Conservation (phyloP, 2,113 vertebrate species). For the Merops nubicus region DNA sequence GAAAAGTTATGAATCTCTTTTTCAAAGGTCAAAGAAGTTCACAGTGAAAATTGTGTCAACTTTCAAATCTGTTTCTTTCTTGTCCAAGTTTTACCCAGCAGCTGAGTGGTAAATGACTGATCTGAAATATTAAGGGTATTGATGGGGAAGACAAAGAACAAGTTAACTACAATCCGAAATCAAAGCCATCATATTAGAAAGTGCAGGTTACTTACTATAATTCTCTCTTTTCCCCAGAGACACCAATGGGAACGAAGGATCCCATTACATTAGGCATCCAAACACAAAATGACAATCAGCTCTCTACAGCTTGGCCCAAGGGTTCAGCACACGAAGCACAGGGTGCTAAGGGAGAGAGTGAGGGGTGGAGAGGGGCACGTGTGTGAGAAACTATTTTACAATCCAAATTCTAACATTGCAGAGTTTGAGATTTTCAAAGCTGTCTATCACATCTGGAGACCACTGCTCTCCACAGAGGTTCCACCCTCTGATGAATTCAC, state of each 20-base stretch:
- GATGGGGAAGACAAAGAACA: slow-evolving; percentile 1
- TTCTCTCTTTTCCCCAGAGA: not conserved
- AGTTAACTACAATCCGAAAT: not conserved
- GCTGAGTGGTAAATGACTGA: not conserved
- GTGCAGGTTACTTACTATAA: not conserved
- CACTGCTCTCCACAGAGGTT: not conserved
- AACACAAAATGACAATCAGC: not conserved
- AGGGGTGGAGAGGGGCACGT: not conserved
- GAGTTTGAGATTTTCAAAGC: slow-evolving; percentile 35
- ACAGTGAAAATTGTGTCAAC: not conserved
- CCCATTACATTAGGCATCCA: not conserved
- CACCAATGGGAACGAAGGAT: not conserved
- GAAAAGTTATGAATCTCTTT: slow-evolving; percentile 9
- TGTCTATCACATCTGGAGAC: slow-evolving; percentile 36
- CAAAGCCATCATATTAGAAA: not conserved
- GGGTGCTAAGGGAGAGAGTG: not conserved
- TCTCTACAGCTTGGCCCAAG: not conserved
- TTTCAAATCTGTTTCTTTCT: not conserved
- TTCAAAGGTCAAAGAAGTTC: slow-evolving; percentile 40
- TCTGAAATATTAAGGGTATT: not conserved
- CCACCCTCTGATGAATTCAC: not conserved
- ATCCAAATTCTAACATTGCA: not conserved
- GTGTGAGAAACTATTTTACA: not conserved
- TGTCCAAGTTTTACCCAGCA: not conserved
- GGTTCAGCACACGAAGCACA: not conserved